Evolutionary conservation across 2,797 vertebrate species (phyloP), one percentile per base, ranked within the genome.

Genomic region (Choloepus didactylus): DNA sequence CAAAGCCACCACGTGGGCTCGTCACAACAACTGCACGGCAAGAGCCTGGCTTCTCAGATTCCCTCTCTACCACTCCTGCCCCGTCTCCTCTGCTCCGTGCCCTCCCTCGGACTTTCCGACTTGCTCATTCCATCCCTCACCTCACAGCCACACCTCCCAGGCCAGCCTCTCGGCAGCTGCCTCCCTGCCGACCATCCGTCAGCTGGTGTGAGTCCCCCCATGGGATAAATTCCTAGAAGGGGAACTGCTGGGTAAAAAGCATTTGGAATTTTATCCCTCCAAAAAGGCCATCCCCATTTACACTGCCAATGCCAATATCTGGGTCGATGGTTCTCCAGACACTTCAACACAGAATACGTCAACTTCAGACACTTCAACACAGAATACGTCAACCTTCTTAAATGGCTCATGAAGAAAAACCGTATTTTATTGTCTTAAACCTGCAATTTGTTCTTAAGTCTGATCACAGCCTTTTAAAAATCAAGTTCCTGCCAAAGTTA

Each of bases 331-430:
- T 44, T 44, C 41, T 41, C 6, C 41, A 41, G 41, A 41, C 41
- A 41, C 41, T 87, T 79, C 94, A 77, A n/a, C n/a, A n/a, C n/a
- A n/a, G n/a, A n/a, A n/a, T n/a, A n/a, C 54, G 31, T 35, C 54
- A 73, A 56, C 21, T 72, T 87, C 29, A 91, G 59, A 82, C 29
- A 29, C 27, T 46, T 5, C n/a, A 69, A 81, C 54, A 75, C 2
- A 72, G 51, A 81, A 16, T 51, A 81, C 54, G n/a, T 38, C 54
- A 73, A 56, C 21, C 19, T 85, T 79, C 31, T 87, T 12, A 82
- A 87, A 38, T 56, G n/a, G 79, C 75, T 77, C 49, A 82, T 77
- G 11, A 75, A 87, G 69, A 92, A 79, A 84, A 86, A 76, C 27
- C 5, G 56, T 44, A 64, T 72, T 75, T 72, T 64, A n/a, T 12